Conservation (phyloP, 2,888 invertebrate species). For the Sisyra terminalis region DNA sequence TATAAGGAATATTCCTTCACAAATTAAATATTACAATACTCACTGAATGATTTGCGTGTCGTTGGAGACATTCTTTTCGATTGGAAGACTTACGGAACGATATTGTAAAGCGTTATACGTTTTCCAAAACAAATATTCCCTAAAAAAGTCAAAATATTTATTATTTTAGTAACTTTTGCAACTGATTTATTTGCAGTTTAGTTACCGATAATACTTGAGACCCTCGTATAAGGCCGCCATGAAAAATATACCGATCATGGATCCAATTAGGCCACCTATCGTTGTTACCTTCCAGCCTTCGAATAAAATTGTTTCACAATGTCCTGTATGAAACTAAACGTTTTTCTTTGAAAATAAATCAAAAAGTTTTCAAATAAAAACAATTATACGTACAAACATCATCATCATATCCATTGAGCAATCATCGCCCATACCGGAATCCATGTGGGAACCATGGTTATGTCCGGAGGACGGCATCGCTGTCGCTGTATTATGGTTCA, state of each 20-base stretch:
- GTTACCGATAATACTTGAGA: constrained; percentile 66
- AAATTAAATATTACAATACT: constrained; percentile 26
- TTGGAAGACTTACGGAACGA: constrained; percentile 67
- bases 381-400: constrained; percentile 20
- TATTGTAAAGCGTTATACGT: constrained; percentile 74
- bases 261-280: constrained; percentile 64
- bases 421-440: no score
- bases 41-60: constrained; percentile 67
- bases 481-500: no score
- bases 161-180: not conserved
- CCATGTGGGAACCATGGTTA: no score
- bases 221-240: constrained; percentile 92
- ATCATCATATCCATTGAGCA: constrained; percentile 12
- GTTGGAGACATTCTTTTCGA: constrained; percentile 41
- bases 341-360: not conserved
- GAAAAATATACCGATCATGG: constrained; percentile 81
- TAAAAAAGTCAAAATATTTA: constrained; percentile 22
- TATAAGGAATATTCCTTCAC: no score
- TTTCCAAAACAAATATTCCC: constrained; percentile 73
- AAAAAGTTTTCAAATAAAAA: not conserved
- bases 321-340: constrained; percentile 69
- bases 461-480: no score
- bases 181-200: constrained; percentile 4
- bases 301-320: constrained; percentile 62
- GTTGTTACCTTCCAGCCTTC: constrained; percentile 65